These are phyloP conservation scores for Diabrotica undecimpunctata DNA, from an alignment of 1,140 invertebrate species.

Conservation along the genomic window DNA sequence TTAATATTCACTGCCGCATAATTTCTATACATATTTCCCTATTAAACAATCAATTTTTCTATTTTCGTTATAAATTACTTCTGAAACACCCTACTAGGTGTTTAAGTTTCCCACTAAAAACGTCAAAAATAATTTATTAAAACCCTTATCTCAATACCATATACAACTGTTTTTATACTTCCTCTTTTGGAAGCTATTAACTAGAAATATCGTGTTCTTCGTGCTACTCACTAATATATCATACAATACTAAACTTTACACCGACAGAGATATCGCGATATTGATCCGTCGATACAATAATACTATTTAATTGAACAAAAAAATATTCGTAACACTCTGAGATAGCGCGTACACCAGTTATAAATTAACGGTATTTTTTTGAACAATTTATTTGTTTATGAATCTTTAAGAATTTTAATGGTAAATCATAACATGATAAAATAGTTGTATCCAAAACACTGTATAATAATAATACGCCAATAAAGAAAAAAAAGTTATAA, in stretches of 20 bases:
- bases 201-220: background rate
- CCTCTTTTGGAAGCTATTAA: background rate
- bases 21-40: too few species aligned
- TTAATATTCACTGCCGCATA: too few species aligned
- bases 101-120: background rate
- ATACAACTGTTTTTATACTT: constrained; percentile 3
- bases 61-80: too few species aligned
- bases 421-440: too few species aligned
- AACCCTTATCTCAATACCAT: background rate
- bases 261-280: constrained; percentile 1
- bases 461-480: too few species aligned
- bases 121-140: constrained; percentile 1
- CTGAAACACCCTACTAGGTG: background rate
- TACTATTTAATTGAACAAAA: background rate
- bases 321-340: background rate
- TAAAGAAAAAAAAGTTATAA: too few species aligned
- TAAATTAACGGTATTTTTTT: too few species aligned
- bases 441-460: too few species aligned
- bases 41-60: too few species aligned
- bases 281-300: background rate
- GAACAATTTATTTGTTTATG: too few species aligned
- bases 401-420: too few species aligned
- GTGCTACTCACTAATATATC: background rate
- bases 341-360: too few species aligned
- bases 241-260: background rate